Percentiles rank a stretch among this genome's conserved stretches.
Evolutionary conservation across 2,797 vertebrate species (phyloP).

Genomic region (Liparis tanakae): DNA sequence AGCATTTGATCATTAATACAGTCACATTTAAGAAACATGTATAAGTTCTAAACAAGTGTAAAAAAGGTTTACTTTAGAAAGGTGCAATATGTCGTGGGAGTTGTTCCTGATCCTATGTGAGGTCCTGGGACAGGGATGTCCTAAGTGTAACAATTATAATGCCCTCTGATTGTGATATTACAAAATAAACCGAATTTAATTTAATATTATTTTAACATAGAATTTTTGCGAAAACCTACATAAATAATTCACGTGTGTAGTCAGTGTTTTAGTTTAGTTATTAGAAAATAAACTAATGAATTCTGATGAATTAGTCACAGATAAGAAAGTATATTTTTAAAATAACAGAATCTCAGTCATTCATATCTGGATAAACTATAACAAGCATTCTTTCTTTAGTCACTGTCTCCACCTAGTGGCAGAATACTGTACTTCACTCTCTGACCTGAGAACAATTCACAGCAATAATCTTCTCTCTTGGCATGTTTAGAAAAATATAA

Average conservation of each 20-base stretch:
- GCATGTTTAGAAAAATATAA: neutral
- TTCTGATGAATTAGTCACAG: neutral
- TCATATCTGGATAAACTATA: neutral
- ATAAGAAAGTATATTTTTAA: neutral
- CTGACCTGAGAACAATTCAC: neutral
- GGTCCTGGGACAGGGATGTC: no score
- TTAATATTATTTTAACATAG: neutral
- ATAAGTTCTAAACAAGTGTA: neutral
- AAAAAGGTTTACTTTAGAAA: neutral
- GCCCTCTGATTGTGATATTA: no score
- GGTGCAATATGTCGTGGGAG: neutral
- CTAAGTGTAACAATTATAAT: no score
- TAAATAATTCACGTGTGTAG: neutral
- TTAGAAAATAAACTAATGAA: neutral
- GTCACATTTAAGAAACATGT: neutral
- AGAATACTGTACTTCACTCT: neutral
- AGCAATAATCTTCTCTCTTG: neutral
- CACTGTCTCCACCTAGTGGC: conserved; percentile 66
- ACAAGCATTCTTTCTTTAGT: conserved; percentile 13
- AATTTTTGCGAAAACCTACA: neutral
- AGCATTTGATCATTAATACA: neutral
- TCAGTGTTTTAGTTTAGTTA: neutral
- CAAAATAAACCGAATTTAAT: no score
- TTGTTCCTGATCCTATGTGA: no score
- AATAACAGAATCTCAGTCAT: neutral